phyloP scores from a whole-genome alignment of 2,113 vertebrate genomes.

The Lanius ludovicianus region DNA sequence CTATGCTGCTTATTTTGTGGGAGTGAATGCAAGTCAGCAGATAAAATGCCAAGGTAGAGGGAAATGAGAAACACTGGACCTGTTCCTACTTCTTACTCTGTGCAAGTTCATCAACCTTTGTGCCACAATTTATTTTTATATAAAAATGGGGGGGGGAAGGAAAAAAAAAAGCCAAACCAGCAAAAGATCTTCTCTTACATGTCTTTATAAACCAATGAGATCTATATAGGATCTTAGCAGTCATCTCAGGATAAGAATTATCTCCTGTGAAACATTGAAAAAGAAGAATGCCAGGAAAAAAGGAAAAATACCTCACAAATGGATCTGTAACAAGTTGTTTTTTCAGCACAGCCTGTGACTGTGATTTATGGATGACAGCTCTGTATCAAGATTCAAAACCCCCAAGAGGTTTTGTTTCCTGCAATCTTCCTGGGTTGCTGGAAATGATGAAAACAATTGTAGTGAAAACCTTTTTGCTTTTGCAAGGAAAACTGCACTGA shows the following conservation, averaged over 20 bases:
- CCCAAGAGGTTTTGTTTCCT: neutral
- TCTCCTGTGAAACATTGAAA: neutral
- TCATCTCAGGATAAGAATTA: neutral
- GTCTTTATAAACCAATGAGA: neutral
- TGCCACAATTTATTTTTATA: neutral
- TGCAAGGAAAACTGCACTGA: neutral
- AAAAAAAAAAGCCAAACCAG: accelerated
- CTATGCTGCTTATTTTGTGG: neutral
- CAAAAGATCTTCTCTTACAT: neutral
- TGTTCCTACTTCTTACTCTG: neutral
- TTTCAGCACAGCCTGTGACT: neutral
- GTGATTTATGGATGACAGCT: neutral
- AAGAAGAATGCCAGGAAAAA: neutral
- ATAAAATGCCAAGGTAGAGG: neutral
- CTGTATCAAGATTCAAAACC: neutral
- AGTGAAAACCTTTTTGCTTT: neutral
- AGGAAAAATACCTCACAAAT: neutral
- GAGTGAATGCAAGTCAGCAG: neutral
- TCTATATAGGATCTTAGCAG: neutral
- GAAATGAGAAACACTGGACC: neutral
- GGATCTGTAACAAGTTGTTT: neutral
- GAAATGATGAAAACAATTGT: neutral
- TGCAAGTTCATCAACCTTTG: neutral
- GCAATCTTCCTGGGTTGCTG: neutral
- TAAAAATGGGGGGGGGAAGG: neutral